Conservation (phyloP, 2,888 invertebrate species). For the Archips crataeganus region DNA sequence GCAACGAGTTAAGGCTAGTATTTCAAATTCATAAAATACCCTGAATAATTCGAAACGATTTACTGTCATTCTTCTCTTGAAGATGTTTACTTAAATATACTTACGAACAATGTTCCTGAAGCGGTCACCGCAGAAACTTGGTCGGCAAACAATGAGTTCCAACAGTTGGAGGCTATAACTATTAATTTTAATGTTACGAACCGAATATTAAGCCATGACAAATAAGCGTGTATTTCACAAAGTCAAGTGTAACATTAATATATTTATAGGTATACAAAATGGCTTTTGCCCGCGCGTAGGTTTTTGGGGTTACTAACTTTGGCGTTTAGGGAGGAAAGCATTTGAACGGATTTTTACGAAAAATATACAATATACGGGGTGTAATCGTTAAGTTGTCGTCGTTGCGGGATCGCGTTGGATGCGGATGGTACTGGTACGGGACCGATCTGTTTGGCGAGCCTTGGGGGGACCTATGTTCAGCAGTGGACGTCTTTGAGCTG, state of each 20-base stretch:
- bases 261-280: not conserved
- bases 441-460: no score
- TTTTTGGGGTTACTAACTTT: conserved; percentile 3
- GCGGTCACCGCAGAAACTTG: conserved; percentile 39
- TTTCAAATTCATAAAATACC: not conserved
- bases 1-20: no score
- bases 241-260: conserved; percentile 31
- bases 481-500: no score
- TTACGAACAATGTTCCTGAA: conserved; percentile 23
- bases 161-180: conserved; percentile 36
- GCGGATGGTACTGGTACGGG: no score
- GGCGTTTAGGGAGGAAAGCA: not conserved
- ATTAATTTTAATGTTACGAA: conserved; percentile 39
- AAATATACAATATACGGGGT: no score
- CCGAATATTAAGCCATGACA: conserved; percentile 39
- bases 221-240: conserved; percentile 35
- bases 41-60: not conserved
- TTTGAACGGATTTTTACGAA: not conserved
- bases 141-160: conserved; percentile 36
- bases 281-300: not conserved
- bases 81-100: conserved; percentile 14
- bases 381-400: no score
- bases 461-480: no score
- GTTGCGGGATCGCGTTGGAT: no score
- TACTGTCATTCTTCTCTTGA: not conserved